A percentile compares a stretch with the other conserved stretches of the same genome.
Conservation (phyloP, 2,888 invertebrate genomes). For the Acleris cristana region DNA sequence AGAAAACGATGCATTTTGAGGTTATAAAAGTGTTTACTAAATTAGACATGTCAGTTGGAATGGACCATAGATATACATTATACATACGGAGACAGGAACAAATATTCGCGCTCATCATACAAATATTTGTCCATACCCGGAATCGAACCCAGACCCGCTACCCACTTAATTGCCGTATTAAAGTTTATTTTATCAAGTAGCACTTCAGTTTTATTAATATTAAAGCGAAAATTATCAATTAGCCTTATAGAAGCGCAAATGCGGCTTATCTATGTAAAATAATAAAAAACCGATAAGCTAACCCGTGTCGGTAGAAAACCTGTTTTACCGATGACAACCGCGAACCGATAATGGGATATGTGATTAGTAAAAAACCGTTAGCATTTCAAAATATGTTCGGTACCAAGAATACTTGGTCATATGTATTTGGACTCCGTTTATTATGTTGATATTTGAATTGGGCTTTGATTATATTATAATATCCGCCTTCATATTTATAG, state of each 20-base stretch:
- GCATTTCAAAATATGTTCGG: slow-evolving; percentile 15
- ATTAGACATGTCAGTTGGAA: too few species aligned
- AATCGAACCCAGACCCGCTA: too few species aligned
- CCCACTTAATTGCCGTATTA: too few species aligned
- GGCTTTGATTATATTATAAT: not conserved
- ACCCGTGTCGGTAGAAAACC: slow-evolving; percentile 25
- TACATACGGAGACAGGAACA: too few species aligned
- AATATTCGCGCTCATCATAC: too few species aligned
- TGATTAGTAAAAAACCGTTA: slow-evolving; percentile 34
- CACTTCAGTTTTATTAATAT: not conserved
- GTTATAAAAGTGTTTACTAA: too few species aligned
- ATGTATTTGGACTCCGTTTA: too few species aligned
- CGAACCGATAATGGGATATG: slow-evolving; percentile 30
- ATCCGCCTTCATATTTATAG: slow-evolving; percentile 16
- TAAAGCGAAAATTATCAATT: slow-evolving; percentile 16
- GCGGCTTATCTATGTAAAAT: slow-evolving; percentile 16
- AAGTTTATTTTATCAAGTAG: not conserved
- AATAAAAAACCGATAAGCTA: slow-evolving; percentile 30
- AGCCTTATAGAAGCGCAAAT: slow-evolving; percentile 20
- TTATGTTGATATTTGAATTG: too few species aligned
- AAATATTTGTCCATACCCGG: too few species aligned
- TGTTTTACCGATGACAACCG: slow-evolving; percentile 35
- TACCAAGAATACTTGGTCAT: too few species aligned
- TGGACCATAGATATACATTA: too few species aligned
- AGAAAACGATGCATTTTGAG: too few species aligned